Evolutionary conservation across 1,140 invertebrate genomes (phyloP), one percentile per base, ranked within the genome.

Genomic region (Listronotus oregonensis): DNA sequence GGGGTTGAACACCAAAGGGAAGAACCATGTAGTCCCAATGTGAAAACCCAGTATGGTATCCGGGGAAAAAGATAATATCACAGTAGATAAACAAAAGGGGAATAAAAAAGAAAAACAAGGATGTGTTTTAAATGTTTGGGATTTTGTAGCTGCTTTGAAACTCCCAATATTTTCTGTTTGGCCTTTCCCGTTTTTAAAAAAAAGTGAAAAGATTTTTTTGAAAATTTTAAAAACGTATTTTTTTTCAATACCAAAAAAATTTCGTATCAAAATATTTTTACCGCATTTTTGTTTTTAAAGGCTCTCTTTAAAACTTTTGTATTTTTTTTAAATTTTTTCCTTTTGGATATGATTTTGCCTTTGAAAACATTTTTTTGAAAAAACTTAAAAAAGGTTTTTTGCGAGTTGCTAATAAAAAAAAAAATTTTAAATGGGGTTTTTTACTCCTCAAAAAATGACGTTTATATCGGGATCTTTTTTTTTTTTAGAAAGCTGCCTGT

Each of bases 91-190:
- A 27, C 31, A 63, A n/a, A 67, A 67, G 43, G 14, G 34, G 21
- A n/a, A 37, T 57, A 58, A 66, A 70, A 8, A 61, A 58, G 43
- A 50, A 56, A 44, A 74, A 74, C 56, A 14, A 15, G 71, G 86
- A 40, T 87, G 85, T 32, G 92, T 93, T 82, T 77, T 92, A 1
- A 86, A 87, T 72, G 88, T 89, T 85, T 89, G 89, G 62, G 76
- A 93, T n/a, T 92, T 94, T 75, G 83, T 90, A 17, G 84, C 90
- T 11, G 90, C 92, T 6, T 85, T 88, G 39, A 83, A 87, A 59
- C 93, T 90, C 76, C 83, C 87, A 58, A 87, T 85, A 70, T 90
- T 71, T 85, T 84, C 40, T 87, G 90, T 66, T 78, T 93, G 84
- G 70, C 91, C 91, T 92, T 91, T 80, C 91, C 91, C 44, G 6